Base-by-base conservation (phyloP, 2,888 invertebrate species). In the Machimus atricapillus region DNA sequence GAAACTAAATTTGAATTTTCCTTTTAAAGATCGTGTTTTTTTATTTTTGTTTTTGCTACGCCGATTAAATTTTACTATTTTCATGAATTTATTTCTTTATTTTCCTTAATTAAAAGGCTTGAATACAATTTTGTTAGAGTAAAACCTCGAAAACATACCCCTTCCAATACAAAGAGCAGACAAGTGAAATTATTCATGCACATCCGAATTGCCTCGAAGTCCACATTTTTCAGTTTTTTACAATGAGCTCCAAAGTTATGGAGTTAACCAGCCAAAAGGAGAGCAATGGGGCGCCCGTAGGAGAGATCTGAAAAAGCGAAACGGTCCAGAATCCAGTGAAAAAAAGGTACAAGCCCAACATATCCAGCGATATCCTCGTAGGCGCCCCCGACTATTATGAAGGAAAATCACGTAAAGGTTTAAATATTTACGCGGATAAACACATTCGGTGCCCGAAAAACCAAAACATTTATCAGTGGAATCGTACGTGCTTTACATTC, bases 351-450 rank as follows among this genome's bases (percentile, higher is more conserved):
- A 40, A 78, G 7, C 46, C 37, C 27, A 14, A 23, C 46, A 56
- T 56, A n/a, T 81, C 43, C 81, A 81, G 43, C 34, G 81, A 46
- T 81, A 27, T 31, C 34, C 52, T 43, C 81, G 27, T 27, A 16
- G 81, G 16, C 56, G 31, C 56, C 56, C 56, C 16, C 31, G 82
- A 46, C 87, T 74, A 87, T 87, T 87, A 82, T 82, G 87, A 76
- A 82, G 56, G 76, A 76, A 82, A 87, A 83, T 87, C 87, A 87
- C 87, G 87, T 87, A 87, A 83, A 77, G 56, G 83, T 83, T 87
- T 87, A 87, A 87, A 87, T 87, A 87, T 87, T 87, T 87, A 87
- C 87, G 77, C 87, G 87, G 87, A 87, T 87, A 87, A 87, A 87
- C 87, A 87, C 87, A 87, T 87, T 87, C 83, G 58, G 58, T 83